phyloP scores from a whole-genome alignment of 2,888 invertebrate genomes.

The Platycnemis pennipes region DNA sequence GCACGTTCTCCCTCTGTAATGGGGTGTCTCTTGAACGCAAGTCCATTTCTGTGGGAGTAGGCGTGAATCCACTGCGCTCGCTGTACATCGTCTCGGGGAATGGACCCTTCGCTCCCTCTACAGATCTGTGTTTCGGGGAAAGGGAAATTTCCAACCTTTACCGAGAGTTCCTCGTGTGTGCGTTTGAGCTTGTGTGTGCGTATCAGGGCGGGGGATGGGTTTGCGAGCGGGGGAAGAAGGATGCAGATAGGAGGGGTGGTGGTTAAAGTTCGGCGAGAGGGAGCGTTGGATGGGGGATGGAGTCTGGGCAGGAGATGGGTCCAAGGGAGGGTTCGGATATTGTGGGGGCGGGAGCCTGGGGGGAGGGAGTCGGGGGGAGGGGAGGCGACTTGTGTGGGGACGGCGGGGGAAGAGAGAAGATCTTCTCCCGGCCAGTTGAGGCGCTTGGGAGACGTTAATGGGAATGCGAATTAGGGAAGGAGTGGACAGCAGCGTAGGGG shows the following conservation, averaged over 20 bases:
- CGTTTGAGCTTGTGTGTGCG: neutral
- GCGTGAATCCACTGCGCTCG: neutral
- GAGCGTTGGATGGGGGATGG: neutral
- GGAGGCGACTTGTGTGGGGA: neutral
- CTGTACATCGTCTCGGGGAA: slow-evolving; percentile 1
- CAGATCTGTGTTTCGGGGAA: slow-evolving; percentile 16
- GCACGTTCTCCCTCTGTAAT: neutral
- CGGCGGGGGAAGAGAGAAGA: neutral
- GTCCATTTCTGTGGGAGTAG: neutral
- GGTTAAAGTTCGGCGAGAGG: neutral
- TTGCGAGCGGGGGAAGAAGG: neutral
- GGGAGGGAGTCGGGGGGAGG: neutral
- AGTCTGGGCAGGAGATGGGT: neutral
- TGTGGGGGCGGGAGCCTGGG: neutral
- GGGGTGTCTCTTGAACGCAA: neutral
- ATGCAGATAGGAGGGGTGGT: neutral
- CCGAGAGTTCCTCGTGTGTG: neutral
- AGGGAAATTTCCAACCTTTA: slow-evolving; percentile 46
- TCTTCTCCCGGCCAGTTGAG: slow-evolving; percentile 48
- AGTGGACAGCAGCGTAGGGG: slow-evolving; percentile 40
- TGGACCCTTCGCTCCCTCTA: slow-evolving; percentile 33
- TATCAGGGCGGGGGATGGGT: neutral
- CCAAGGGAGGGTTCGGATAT: neutral
- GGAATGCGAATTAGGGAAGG: slow-evolving; percentile 61
- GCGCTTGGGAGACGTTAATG: slow-evolving; percentile 61